Evolutionary conservation across 2,797 vertebrate species (phyloP).

Genomic region (Alfaro cultratus): DNA sequence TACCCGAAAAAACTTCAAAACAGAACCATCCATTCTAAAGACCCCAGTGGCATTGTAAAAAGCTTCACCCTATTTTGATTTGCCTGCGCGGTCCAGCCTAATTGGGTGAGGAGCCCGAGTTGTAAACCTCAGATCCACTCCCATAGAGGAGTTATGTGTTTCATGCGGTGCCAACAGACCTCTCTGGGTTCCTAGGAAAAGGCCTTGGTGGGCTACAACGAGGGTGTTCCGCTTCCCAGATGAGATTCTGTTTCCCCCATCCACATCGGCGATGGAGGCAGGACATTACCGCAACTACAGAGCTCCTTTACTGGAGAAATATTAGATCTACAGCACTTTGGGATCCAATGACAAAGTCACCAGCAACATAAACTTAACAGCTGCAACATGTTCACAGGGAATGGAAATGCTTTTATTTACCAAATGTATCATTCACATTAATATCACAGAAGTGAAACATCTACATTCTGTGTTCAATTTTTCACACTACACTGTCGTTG

Average conservation of each 20-base stretch:
- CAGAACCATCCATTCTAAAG: slow-evolving; percentile 65
- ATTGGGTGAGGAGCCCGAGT: slow-evolving; percentile 67
- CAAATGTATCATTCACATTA: background rate
- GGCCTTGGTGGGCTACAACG: slow-evolving; percentile 77
- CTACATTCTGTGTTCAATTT: background rate
- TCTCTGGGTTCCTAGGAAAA: slow-evolving; percentile 73
- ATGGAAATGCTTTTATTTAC: background rate
- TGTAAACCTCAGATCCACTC: slow-evolving; percentile 72
- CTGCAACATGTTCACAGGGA: background rate
- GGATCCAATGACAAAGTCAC: slow-evolving; percentile 30
- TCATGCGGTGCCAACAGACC: slow-evolving; percentile 79
- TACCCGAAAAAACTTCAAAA: slow-evolving; percentile 39
- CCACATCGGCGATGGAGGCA: slow-evolving; percentile 64
- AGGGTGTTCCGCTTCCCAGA: slow-evolving; percentile 78
- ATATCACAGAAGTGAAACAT: background rate
- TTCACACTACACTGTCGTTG: background rate
- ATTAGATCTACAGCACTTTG: slow-evolving; percentile 49
- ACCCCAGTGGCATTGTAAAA: slow-evolving; percentile 77
- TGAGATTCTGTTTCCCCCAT: slow-evolving; percentile 82
- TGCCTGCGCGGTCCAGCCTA: slow-evolving; percentile 71
- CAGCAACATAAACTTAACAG: background rate
- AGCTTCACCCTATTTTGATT: slow-evolving; percentile 66
- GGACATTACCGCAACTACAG: slow-evolving; percentile 48
- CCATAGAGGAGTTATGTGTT: slow-evolving; percentile 73
- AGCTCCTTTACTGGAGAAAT: slow-evolving; percentile 55